Conservation (phyloP, 2,888 invertebrate species). For the Aspidapion aeneum region DNA sequence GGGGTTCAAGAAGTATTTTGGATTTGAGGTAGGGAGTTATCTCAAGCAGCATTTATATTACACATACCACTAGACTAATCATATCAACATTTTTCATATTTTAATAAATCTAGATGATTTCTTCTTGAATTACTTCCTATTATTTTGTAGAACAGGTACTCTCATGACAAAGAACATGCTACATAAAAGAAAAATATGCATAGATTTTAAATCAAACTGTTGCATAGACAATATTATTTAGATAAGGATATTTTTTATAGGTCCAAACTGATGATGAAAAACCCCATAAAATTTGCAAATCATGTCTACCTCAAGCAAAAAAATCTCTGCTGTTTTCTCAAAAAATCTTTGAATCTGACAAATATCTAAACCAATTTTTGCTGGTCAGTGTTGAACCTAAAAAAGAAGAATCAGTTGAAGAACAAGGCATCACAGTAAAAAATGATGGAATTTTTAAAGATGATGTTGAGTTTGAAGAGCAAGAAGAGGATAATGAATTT, state of each 20-base stretch:
- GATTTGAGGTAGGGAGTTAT: constrained; percentile 15
- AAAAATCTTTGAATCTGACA: constrained; percentile 15
- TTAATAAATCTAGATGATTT: neutral
- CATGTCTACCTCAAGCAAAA: constrained; percentile 14
- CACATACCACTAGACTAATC: neutral
- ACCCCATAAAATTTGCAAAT: constrained; percentile 19
- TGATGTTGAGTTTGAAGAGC: too few species aligned
- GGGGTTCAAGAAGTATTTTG: constrained; percentile 15
- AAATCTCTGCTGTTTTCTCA: constrained; percentile 18
- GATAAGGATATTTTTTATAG: constrained; percentile 14
- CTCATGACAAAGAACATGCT: too few species aligned
- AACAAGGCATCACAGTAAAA: constrained; percentile 14
- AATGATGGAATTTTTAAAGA: too few species aligned
- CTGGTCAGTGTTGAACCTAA: neutral
- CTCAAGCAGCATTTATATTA: neutral
- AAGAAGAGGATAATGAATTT: too few species aligned
- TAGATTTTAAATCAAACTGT: too few species aligned
- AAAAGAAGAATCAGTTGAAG: neutral
- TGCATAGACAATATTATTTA: too few species aligned
- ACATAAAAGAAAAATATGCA: too few species aligned
- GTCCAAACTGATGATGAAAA: constrained; percentile 16
- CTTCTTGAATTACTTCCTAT: too few species aligned
- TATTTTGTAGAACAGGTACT: too few species aligned
- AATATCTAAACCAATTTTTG: constrained; percentile 12
- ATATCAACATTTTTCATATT: neutral